These are phyloP conservation scores for Toxotes lorentzi DNA, from an alignment of 2,797 vertebrate genomes.

Conservation along the genomic window DNA sequence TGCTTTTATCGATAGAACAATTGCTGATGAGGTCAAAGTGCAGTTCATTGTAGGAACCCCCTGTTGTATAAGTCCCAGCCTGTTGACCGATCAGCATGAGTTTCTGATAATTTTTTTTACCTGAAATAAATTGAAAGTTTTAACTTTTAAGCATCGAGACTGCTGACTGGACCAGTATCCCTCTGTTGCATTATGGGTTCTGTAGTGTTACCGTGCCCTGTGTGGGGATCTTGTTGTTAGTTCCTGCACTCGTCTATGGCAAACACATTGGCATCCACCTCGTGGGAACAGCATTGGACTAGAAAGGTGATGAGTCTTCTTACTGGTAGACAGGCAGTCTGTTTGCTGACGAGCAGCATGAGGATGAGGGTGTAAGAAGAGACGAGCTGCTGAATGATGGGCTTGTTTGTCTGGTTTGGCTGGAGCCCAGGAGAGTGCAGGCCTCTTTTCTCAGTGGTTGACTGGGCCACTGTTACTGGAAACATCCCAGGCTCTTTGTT, in stretches of 20 bases:
- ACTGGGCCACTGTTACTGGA: constrained; percentile 48
- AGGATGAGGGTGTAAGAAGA: constrained; percentile 28
- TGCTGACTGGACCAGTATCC: not conserved
- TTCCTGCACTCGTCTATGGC: not conserved
- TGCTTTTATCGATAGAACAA: not conserved
- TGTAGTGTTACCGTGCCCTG: not conserved
- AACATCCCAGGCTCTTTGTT: constrained; percentile 46
- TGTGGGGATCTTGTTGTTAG: not conserved
- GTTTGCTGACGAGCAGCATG: constrained; percentile 38
- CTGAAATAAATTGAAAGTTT: not conserved
- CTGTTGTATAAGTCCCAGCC: too few species aligned
- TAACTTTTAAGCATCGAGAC: not conserved
- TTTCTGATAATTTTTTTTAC: not conserved
- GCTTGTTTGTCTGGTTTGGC: constrained; percentile 55
- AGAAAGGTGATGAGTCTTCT: constrained; percentile 27
- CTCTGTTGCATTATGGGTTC: constrained; percentile 12
- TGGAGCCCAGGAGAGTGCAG: constrained; percentile 31
- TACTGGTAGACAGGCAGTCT: constrained; percentile 9
- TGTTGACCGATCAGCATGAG: not conserved
- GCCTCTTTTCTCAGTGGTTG: constrained; percentile 49
- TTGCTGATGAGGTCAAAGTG: constrained; percentile 13
- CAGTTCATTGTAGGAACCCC: not conserved
- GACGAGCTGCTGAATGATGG: constrained; percentile 52
- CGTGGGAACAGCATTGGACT: not conserved
- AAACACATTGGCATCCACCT: not conserved